Base-by-base conservation (phyloP, 2,888 invertebrate genomes). In the Sinhomidia bicolor region DNA sequence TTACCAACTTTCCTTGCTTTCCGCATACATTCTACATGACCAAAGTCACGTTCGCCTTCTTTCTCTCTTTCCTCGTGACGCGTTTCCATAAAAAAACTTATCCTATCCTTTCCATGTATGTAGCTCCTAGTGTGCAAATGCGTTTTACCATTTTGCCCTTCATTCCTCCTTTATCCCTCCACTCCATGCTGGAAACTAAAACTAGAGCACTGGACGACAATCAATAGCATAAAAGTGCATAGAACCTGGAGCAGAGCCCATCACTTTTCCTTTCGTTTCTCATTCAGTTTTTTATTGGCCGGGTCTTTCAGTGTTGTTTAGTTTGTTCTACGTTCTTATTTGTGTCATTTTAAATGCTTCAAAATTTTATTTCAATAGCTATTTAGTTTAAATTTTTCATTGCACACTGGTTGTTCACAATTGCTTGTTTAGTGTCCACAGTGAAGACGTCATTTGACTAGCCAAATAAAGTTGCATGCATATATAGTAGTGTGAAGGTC, bases 71-170 rank as follows among this genome's bases (percentile, higher is more conserved):
- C 76, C 79, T 79, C 79, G 79, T 79, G 79, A 79, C 78, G 62
- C 41, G 41, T 41, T n/a, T 41, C 68, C 68, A 9, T 17, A 68
- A 62, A 57, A 54, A 29, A 54, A 78, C 14, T 1, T n/a, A 1
- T 62, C 26, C 29, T 78, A 79, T 79, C 60, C 79, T 79, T 36
- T 57, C 79, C 41, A 79, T 79, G 60, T 12, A n/a, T n/a, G n/a
- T n/a, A n/a, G n/a, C 41, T 5, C 41, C 9, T 20, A 20, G 1
- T 41, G 41, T 68, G 20, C 3, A 20, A 7, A 60, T 51, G 3
- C 54, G 17, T 60, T 20, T 51, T 7, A 12, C 23, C 20, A 44
- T 51, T 79, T 79, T 79, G 60, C 60, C 79, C 79, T 79, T 79
- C 79, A 79, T 79, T 79, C 79, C 57, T 32, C 60, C 79, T 79